Conservation (phyloP, 30 jellyfish, hydroid and myxozoan genomes). For the Hydractinia echinata region DNA sequence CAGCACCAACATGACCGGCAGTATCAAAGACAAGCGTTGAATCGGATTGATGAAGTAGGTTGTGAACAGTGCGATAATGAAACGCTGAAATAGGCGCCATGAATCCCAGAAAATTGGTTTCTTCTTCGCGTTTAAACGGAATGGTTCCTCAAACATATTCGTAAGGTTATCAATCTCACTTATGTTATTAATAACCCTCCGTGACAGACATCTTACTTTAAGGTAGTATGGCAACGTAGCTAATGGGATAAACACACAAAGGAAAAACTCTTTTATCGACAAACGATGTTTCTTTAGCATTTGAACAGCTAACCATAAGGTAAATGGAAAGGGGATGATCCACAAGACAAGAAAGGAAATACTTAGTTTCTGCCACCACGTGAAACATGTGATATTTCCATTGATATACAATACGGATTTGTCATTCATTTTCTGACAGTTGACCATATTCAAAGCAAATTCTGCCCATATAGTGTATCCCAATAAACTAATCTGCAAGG, state of each 20-base stretch:
- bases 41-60: background rate
- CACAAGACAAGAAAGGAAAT: background rate
- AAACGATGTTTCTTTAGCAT: background rate
- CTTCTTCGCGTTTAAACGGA: background rate
- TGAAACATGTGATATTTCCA: constrained; percentile 1
- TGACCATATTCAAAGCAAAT: background rate
- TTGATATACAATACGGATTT: background rate
- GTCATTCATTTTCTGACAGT: background rate
- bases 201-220: background rate
- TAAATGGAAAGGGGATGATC: constrained; percentile 11
- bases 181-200: background rate
- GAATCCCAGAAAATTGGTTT: constrained; percentile 3
- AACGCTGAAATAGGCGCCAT: background rate
- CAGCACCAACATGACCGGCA: background rate
- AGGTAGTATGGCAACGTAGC: background rate
- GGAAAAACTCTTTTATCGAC: background rate
- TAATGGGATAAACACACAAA: background rate
- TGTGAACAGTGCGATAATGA: background rate
- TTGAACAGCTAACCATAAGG: background rate
- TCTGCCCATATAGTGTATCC: background rate
- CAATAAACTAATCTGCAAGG: background rate
- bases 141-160: constrained; percentile 7
- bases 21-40: background rate
- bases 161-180: background rate
- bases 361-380: constrained; percentile 2